Evolutionary conservation across 2,888 invertebrate genomes (phyloP).

Genomic region (Emmelina monodactyla): DNA sequence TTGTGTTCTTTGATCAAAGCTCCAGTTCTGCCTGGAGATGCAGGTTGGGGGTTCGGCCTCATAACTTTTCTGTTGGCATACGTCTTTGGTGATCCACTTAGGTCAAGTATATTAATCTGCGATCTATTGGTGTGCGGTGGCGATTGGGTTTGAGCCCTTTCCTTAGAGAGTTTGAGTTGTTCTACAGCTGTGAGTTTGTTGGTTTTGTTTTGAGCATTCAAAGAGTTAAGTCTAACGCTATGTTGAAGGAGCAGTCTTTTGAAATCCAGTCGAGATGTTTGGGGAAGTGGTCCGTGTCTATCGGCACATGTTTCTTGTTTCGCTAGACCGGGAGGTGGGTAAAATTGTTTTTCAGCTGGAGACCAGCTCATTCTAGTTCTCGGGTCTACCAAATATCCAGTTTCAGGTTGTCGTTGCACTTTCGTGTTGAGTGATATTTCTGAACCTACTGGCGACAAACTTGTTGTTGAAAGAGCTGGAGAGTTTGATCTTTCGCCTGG

Average conservation of each 20-base stretch:
- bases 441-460: conserved; percentile 59
- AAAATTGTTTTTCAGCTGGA: conserved; percentile 51
- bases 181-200: conserved; percentile 80
- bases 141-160: conserved; percentile 42
- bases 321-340: conserved; percentile 28
- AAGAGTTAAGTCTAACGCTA: conserved; percentile 69
- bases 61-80: conserved; percentile 70
- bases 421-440: conserved; percentile 50
- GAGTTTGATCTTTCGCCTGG: conserved; percentile 55
- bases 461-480: conserved; percentile 47
- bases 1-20: conserved; percentile 60
- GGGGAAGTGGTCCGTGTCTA: conserved; percentile 68
- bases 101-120: conserved; percentile 71
- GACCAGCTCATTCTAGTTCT: conserved; percentile 72
- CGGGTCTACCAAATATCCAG: conserved; percentile 67
- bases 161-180: conserved; percentile 74
- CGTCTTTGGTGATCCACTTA: conserved; percentile 76
- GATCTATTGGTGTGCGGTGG: conserved; percentile 40
- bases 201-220: conserved; percentile 63
- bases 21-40: conserved; percentile 63
- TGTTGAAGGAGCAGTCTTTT: conserved; percentile 82
- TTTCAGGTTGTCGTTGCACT: conserved; percentile 63
- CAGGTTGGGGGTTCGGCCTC: conserved; percentile 50
- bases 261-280: conserved; percentile 85
- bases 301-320: conserved; percentile 67